Percentiles rank a stretch among this genome's conserved stretches.
Evolutionary conservation across 2,113 vertebrate genomes (phyloP).

Genomic region (Dryoscopus gambensis): DNA sequence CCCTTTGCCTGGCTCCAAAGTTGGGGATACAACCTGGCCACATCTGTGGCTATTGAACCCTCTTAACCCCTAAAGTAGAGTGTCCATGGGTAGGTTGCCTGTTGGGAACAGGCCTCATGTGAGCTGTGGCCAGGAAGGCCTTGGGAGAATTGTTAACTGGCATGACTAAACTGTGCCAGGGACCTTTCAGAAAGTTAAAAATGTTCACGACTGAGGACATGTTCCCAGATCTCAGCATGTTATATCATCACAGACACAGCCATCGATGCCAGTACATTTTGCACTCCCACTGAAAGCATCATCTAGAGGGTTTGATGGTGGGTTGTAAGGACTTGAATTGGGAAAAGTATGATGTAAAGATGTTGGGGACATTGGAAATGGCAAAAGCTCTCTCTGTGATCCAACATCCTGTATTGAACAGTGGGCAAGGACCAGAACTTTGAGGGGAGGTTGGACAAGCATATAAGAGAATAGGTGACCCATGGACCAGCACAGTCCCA

Average conservation of each 20-base stretch:
- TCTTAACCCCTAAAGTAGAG: not conserved
- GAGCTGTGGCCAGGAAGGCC: not conserved
- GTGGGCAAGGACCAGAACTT: not conserved
- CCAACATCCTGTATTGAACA: not conserved
- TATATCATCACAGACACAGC: not conserved
- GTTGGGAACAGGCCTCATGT: accelerated
- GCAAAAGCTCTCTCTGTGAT: not conserved
- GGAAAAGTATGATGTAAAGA: not conserved
- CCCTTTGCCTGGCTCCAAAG: not conserved
- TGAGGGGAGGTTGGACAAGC: not conserved
- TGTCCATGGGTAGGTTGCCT: not conserved
- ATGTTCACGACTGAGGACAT: not conserved
- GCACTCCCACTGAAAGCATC: not conserved
- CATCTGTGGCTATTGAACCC: not conserved
- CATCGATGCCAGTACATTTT: not conserved
- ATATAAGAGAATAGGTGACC: not conserved
- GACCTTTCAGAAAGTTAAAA: not conserved
- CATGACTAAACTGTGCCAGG: not conserved
- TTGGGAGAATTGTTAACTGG: not conserved
- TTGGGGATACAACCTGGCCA: not conserved
- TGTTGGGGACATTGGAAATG: not conserved
- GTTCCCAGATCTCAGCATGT: not conserved
- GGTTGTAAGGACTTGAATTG: not conserved
- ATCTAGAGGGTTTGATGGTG: not conserved
- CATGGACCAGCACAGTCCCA: not conserved